Evolutionary conservation across 2,888 invertebrate genomes (phyloP), one percentile per base, ranked within the genome.

Genomic region (Hydriomena furcata): DNA sequence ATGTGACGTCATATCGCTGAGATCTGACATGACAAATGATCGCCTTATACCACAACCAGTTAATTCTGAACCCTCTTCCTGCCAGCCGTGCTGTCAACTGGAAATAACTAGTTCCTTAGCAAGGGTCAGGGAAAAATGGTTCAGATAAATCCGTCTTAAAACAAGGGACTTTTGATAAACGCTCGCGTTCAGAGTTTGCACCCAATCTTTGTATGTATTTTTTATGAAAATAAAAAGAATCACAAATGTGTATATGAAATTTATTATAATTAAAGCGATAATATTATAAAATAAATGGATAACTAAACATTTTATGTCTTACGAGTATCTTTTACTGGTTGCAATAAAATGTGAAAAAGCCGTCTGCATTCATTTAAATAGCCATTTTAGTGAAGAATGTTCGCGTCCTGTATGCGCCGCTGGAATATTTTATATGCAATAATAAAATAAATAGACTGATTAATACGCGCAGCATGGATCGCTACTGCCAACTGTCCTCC

Each of bases 21-120:
- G 70, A 87, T 89, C 86, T 81, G 87, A 87, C 85, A 77, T 82
- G 86, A 88, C 84, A 84, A 88, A 89, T 84, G 81, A 83, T 76
- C 61, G 67, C 65, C 65, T 66, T 63, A 70, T 60, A 60, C 58
- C 36, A 51, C 40, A 45, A 63, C 84, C 82, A 75, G 46, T 38
- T 3, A 65, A 60, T 27, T n/a, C 6, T 60, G 79, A 71, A 44
- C 76, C 57, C 42, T 47, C 35, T 59, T 44, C 32, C 31, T 17
- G 10, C 32, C 17, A n/a, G 11, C n/a, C 7, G 17, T 51, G 34
- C 20, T 48, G 27, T 38, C 17, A 24, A 40, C 43, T 30, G n/a
- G 36, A 28, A 23, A 40, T 45, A 42, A 36, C 41, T 11, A 23
- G 23, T 31, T 37, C 43, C 31, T 43, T 31, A 23, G 20, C 1